These are phyloP conservation scores for Lucilia sericata DNA, from an alignment of 1,140 invertebrate species.

Conservation along the genomic window DNA sequence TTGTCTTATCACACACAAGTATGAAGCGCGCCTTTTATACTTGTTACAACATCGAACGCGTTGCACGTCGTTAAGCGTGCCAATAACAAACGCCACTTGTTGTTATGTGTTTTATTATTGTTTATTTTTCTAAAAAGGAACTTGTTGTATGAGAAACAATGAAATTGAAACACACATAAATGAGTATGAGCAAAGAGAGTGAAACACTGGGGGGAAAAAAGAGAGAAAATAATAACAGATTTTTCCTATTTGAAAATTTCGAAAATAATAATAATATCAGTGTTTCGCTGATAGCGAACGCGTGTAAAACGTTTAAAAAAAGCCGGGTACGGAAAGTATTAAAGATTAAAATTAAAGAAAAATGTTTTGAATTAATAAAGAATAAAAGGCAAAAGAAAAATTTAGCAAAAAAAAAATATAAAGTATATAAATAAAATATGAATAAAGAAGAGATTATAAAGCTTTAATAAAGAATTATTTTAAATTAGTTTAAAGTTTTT, in stretches of 20 bases:
- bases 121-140: background rate
- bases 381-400: background rate
- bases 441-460: background rate
- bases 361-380: background rate
- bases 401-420: background rate
- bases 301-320: background rate
- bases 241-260: slow-evolving; percentile 37
- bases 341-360: background rate
- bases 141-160: background rate
- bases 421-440: background rate
- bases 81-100: slow-evolving; percentile 27
- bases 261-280: background rate
- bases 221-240: background rate
- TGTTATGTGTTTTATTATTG: background rate
- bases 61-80: background rate
- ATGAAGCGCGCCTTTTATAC: background rate
- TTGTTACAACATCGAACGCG: background rate
- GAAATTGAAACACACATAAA: background rate
- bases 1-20: background rate
- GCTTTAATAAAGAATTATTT: background rate
- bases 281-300: slow-evolving; percentile 44
- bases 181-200: background rate
- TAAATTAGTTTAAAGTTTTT: too few species aligned
- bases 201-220: background rate
- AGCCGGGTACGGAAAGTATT: background rate